Percentiles rank a stretch among this genome's conserved stretches.
Conservation (phyloP, 2,797 vertebrate species). For the Serranus cabrilla region DNA sequence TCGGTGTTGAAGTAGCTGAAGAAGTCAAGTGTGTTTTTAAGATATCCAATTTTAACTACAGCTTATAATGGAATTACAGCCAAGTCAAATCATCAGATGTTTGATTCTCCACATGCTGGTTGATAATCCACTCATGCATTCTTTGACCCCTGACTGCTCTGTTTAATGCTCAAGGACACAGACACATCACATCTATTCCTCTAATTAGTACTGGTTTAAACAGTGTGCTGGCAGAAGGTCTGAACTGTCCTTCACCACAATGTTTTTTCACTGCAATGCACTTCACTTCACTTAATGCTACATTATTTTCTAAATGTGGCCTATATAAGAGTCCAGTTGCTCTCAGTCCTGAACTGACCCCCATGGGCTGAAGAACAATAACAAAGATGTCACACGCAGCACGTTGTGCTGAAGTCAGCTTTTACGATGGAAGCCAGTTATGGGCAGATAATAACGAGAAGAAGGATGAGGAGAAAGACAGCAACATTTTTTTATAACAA, state of each 20-base stretch:
- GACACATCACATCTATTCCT: not conserved
- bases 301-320: too few relatives aligned
- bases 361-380: too few relatives aligned
- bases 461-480: too few relatives aligned
- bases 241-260: not conserved
- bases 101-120: not conserved
- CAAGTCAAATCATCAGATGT: not conserved
- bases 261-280: fast-evolving
- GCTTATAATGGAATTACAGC: not conserved
- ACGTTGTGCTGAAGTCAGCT: too few relatives aligned
- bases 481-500: too few relatives aligned
- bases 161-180: not conserved
- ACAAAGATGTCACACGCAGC: too few relatives aligned
- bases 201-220: not conserved
- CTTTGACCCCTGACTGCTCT: conserved; percentile 2
- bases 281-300: too few relatives aligned
- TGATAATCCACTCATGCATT: not conserved
- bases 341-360: too few relatives aligned
- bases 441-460: too few relatives aligned
- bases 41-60: not conserved
- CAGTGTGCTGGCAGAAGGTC: not conserved
- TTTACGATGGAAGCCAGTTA: too few relatives aligned
- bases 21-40: not conserved
- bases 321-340: too few relatives aligned
- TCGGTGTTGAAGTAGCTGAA: not conserved